A percentile compares a stretch with the other conserved stretches of the same genome.
phyloP scores from a whole-genome alignment of 2,888 invertebrate species.

The Pasiphila rectangulata region DNA sequence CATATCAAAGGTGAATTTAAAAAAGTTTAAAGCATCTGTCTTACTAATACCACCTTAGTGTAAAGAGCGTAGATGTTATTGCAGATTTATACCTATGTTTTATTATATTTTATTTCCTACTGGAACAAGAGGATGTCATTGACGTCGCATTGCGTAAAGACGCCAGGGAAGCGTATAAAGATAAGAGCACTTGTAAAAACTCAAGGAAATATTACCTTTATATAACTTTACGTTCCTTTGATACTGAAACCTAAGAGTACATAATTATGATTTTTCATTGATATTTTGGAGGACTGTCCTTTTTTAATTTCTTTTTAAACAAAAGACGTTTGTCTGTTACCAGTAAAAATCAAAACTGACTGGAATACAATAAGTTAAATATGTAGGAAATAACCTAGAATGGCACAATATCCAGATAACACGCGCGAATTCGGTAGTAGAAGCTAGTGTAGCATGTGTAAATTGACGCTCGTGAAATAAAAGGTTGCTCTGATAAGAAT shows the following conservation, averaged over 20 bases:
- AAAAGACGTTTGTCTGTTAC: no score
- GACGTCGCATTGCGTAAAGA: constrained; percentile 20
- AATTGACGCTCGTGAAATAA: constrained; percentile 13
- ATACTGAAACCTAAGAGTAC: no score
- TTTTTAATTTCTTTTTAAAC: no score
- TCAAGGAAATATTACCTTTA: constrained; percentile 18
- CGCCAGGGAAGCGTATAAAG: constrained; percentile 19
- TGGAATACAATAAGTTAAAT: no score
- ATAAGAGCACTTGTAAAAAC: constrained; percentile 24
- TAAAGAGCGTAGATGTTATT: neutral
- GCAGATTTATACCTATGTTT: neutral
- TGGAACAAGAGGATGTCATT: constrained; percentile 21
- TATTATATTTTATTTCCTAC: constrained; percentile 11
- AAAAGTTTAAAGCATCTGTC: neutral
- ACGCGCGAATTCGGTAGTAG: no score
- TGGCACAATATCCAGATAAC: no score
- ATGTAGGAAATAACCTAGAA: no score
- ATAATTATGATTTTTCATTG: neutral
- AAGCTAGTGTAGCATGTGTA: neutral
- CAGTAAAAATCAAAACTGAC: no score
- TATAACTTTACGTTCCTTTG: constrained; percentile 6
- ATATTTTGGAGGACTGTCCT: neutral
- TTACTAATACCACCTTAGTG: neutral
- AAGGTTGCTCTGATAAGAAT: constrained; percentile 12
- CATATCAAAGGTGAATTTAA: no score